Evolutionary conservation across 2,797 vertebrate species (phyloP).

Genomic region (Chloroceryle amazona): DNA sequence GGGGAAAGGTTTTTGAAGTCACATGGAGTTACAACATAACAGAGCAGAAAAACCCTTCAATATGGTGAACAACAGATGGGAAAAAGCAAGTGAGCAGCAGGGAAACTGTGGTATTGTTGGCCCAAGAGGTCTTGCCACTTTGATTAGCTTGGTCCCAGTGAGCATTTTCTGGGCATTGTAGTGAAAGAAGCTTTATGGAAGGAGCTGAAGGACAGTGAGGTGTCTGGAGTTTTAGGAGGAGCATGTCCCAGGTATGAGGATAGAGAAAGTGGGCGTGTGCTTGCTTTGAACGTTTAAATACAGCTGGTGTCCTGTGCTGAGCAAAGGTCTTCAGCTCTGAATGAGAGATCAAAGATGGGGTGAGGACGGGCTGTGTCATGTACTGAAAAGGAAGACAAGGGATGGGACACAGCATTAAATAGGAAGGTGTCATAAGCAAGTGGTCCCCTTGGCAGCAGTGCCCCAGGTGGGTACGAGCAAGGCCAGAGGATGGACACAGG

Average conservation of each 20-base stretch:
- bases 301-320: not conserved
- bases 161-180: not conserved
- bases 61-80: not conserved
- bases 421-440: not conserved
- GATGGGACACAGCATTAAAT: not conserved
- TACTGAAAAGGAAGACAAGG: not conserved
- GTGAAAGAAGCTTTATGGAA: not conserved
- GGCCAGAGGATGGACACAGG: not conserved
- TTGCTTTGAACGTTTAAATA: not conserved
- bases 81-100: not conserved
- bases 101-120: not conserved
- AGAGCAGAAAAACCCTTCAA: not conserved
- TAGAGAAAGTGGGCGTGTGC: not conserved
- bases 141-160: not conserved
- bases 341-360: not conserved
- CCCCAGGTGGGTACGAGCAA: not conserved
- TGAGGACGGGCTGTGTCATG: not conserved
- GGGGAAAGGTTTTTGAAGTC: not conserved
- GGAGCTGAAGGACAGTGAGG: not conserved
- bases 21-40: accelerated
- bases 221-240: not conserved
- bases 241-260: not conserved
- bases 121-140: not conserved
- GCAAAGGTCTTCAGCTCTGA: not conserved
- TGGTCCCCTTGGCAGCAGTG: not conserved